Evolutionary conservation across 2,113 vertebrate species (phyloP).

Genomic region (Oreocharis arfaki): DNA sequence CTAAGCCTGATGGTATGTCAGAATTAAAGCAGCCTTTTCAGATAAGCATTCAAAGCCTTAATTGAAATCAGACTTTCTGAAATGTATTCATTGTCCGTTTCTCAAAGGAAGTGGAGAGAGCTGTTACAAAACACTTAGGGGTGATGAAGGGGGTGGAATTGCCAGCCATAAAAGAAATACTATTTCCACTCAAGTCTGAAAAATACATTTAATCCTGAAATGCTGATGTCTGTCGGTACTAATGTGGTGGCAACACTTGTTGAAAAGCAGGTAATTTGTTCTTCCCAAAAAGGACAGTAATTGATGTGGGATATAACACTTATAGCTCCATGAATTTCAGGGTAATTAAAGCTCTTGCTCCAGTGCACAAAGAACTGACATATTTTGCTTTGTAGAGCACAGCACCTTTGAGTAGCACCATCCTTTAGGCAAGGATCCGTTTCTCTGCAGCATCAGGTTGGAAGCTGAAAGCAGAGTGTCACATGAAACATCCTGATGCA

Average conservation of each 20-base stretch:
- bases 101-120: not conserved
- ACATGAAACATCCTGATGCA: not conserved
- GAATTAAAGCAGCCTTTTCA: not conserved
- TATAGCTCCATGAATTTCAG: not conserved
- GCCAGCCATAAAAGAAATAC: not conserved
- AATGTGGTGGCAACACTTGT: not conserved
- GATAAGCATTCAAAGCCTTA: not conserved
- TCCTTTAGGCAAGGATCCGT: not conserved
- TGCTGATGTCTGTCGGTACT: not conserved
- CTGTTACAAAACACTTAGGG: not conserved
- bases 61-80: not conserved
- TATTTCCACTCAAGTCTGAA: not conserved
- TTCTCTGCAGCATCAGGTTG: not conserved
- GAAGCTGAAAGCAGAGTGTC: not conserved
- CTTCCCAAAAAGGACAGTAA: not conserved
- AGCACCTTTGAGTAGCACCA: not conserved
- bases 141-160: not conserved
- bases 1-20: slow-evolving; percentile 69
- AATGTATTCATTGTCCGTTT: not conserved
- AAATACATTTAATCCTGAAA: not conserved
- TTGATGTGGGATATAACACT: not conserved
- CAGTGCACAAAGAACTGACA: not conserved
- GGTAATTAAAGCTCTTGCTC: slow-evolving; percentile 33
- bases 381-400: not conserved
- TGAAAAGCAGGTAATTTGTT: not conserved